Percentiles rank a stretch among this genome's conserved stretches.
These are phyloP conservation scores for Argya squamiceps DNA, from an alignment of 2,797 vertebrate genomes.

Conservation along the genomic window DNA sequence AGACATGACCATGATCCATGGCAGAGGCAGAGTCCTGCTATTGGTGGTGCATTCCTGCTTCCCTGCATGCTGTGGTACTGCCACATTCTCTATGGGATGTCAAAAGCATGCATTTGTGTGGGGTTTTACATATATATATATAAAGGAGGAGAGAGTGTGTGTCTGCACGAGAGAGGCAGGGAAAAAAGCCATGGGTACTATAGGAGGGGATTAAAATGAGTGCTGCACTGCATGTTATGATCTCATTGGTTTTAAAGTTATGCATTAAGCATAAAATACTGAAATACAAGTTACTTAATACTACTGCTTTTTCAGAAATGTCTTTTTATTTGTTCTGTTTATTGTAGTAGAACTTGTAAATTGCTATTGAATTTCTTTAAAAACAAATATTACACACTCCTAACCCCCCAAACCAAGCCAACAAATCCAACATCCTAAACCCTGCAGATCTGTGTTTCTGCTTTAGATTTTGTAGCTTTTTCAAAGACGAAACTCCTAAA, in stretches of 20 bases:
- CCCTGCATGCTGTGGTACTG: not conserved
- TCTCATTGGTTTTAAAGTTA: not conserved
- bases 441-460: not conserved
- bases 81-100: not conserved
- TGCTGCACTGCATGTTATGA: not conserved
- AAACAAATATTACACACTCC: not conserved
- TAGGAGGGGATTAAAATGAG: not conserved
- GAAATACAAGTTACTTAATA: not conserved
- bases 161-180: not conserved
- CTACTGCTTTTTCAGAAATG: not conserved
- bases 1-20: fast-evolving
- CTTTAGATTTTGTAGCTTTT: not conserved
- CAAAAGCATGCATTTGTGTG: fast-evolving
- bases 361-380: not conserved
- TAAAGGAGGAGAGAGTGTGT: not conserved
- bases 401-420: fast-evolving
- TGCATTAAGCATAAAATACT: not conserved
- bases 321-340: not conserved
- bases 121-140: not conserved
- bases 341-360: not conserved
- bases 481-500: not conserved
- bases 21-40: not conserved
- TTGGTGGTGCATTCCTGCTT: not conserved
- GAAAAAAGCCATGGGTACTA: not conserved
- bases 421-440: not conserved